These are phyloP conservation scores for human DNA, from an alignment of 2,113 vertebrate genomes.

Conservation along the genomic window GRCh38 chr4:41330501-41331000, in stretches of 20 bases:
- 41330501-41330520: too few relatives aligned
- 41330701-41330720: neutral
- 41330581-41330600: too few relatives aligned
- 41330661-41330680: neutral
- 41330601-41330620: too few relatives aligned
- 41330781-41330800: neutral
- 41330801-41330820: neutral
- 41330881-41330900: neutral
- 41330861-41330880: neutral
- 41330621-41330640: neutral
- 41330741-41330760: neutral
- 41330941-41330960: neutral
- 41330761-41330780: neutral
- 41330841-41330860: neutral
- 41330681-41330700: neutral
- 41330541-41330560: too few relatives aligned
- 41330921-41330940: neutral
- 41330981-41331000: neutral
- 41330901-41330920: neutral
- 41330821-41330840: neutral
- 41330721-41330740: neutral
- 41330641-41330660: neutral
- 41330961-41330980: neutral
- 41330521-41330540: too few relatives aligned
- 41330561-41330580: too few relatives aligned